Evolutionary conservation across 2,797 vertebrate genomes (phyloP), one percentile per base, ranked within the genome.

Genomic region (Pangasius mekongensis): DNA sequence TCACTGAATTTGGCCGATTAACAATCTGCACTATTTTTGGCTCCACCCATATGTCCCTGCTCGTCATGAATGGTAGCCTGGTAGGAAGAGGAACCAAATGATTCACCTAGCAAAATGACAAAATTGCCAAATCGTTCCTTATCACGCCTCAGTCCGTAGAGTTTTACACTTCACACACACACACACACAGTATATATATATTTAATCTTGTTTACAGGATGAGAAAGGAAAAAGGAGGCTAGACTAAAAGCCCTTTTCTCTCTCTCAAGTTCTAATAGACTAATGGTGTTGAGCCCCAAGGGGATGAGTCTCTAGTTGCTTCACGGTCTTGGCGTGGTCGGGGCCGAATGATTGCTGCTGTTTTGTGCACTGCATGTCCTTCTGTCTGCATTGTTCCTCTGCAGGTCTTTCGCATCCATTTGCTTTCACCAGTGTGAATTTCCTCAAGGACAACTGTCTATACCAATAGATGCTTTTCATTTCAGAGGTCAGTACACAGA

Each of bases 401-500:
- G 36, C 33, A 24, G 36, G 80, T 66, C 73, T 89, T 77, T 83
- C 18, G 9, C 27, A 83, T 81, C 56, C 78, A 60, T 86, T 91
- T 82, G 52, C 76, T 91, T 90, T 85, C 76, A 82, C 85, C 67
- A 47, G 10, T 10, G n/a, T 30, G 69, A n/a, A 64, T 83, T 27
- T 78, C 36, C 60, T 82, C 54, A 74, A 82, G 82, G 90, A 84
- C 85, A 78, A 10, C 24, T 36, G 54, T 54, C 43, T 56, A 39
- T 73, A 27, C 39, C 84, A 76, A 88, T 80, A 91, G 87, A 76
- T 86, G 67, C 67, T 84, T 22, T 74, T 87, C 80, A 81, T 87
- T 90, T 88, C 52, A 73, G 71, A 89, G 87, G 83, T 84, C 83
- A 80, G 81, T 89, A 54, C 69, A 86, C 62, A 76, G 52, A 80